Conservation (phyloP, 1,140 invertebrate species). For the Halesus radiatus region DNA sequence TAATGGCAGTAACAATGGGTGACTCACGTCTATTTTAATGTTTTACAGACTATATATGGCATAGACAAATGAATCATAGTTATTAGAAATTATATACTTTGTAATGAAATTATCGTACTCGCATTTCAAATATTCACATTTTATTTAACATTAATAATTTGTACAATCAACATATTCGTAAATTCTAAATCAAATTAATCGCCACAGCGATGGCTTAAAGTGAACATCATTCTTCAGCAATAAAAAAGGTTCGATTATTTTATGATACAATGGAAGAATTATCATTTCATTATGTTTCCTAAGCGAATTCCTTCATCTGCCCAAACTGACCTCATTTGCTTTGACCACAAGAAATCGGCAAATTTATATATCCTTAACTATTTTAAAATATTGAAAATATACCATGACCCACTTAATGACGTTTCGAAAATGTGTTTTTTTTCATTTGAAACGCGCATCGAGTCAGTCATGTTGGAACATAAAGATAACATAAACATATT, state of each 20-base stretch:
- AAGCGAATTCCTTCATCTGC: neutral
- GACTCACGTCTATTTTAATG: constrained; percentile 50
- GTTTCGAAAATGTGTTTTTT: constrained; percentile 33
- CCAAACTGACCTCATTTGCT: neutral
- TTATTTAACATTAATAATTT: constrained; percentile 56
- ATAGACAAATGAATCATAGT: constrained; percentile 57
- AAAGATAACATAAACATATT: constrained; percentile 50
- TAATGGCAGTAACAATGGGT: constrained; percentile 45
- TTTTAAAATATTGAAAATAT: constrained; percentile 18
- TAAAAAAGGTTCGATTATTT: neutral
- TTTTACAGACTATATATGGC: constrained; percentile 57
- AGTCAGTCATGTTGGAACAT: constrained; percentile 23
- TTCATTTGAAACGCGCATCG: constrained; percentile 24
- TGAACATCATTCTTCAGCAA: neutral
- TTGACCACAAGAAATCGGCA: neutral
- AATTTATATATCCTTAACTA: constrained; percentile 7
- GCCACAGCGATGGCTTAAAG: constrained; percentile 6
- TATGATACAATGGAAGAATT: constrained; percentile 35
- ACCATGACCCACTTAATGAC: constrained; percentile 17
- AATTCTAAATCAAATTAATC: constrained; percentile 32
- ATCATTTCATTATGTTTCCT: neutral
- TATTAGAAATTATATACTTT: constrained; percentile 50
- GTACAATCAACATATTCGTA: constrained; percentile 55
- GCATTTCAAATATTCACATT: constrained; percentile 53
- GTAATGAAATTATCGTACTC: constrained; percentile 52